Conservation (phyloP, 1,140 invertebrate genomes). For the Anastrepha ludens region DNA sequence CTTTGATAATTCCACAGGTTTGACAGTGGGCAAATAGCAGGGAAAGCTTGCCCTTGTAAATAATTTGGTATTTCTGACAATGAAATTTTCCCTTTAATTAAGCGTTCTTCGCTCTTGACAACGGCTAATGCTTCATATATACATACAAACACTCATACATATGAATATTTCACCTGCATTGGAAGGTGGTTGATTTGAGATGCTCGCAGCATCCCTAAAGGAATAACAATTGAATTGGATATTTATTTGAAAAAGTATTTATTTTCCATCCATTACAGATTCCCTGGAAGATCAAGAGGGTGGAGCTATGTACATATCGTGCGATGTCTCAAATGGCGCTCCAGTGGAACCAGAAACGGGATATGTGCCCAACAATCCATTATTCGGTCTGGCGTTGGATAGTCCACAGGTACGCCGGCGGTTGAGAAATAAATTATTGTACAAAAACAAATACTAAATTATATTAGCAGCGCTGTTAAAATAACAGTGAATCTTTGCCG, state of each 20-base stretch:
- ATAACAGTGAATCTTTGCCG: too few relatives aligned
- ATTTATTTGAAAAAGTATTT: not conserved
- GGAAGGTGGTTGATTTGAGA: slow-evolving; percentile 6
- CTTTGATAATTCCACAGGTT: too few relatives aligned
- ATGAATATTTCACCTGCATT: not conserved
- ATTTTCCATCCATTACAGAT: slow-evolving; percentile 63
- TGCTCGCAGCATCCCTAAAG: slow-evolving; percentile 1
- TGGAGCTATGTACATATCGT: slow-evolving; percentile 75
- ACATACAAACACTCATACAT: not conserved
- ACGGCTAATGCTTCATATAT: not conserved
- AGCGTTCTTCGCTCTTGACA: too few relatives aligned
- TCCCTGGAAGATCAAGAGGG: slow-evolving; percentile 75
- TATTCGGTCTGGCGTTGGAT: slow-evolving; percentile 73
- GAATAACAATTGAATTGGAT: not conserved
- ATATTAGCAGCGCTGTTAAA: too few relatives aligned
- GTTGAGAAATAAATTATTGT: not conserved
- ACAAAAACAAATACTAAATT: too few relatives aligned
- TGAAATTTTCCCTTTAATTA: too few relatives aligned
- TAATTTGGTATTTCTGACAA: too few relatives aligned
- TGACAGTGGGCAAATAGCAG: too few relatives aligned
- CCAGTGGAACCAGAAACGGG: slow-evolving; percentile 74
- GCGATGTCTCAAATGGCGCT: slow-evolving; percentile 74
- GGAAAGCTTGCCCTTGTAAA: too few relatives aligned
- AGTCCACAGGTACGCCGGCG: slow-evolving; percentile 71
- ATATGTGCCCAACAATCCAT: slow-evolving; percentile 74